These are phyloP conservation scores for Stegostoma tigrinum DNA, from an alignment of 2,113 vertebrate species.

Conservation along the genomic window DNA sequence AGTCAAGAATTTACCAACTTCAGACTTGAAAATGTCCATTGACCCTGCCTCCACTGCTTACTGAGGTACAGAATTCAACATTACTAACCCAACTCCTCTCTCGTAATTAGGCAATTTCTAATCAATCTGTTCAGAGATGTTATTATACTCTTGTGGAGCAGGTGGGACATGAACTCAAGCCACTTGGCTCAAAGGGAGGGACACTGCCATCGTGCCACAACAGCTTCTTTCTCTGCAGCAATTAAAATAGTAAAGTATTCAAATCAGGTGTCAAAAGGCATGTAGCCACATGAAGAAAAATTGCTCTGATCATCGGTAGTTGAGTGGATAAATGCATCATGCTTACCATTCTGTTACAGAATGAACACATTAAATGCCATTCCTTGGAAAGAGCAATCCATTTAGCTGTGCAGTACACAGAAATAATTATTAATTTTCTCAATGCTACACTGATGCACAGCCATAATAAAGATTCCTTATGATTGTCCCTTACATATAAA, in stretches of 20 bases:
- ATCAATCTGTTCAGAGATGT: too few relatives aligned
- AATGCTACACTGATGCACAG: not conserved
- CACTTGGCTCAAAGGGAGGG: too few relatives aligned
- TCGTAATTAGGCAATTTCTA: too few relatives aligned
- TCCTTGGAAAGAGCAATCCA: not conserved
- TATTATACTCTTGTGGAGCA: too few relatives aligned
- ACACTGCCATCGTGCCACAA: too few relatives aligned
- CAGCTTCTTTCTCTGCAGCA: not conserved
- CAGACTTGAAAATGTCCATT: too few relatives aligned
- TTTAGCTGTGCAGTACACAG: not conserved
- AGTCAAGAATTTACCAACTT: too few relatives aligned
- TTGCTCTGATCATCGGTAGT: not conserved
- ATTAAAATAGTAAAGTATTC: not conserved
- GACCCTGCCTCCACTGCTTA: too few relatives aligned
- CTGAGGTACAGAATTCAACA: too few relatives aligned
- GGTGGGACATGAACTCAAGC: too few relatives aligned
- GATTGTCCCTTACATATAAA: not conserved
- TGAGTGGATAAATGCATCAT: not conserved
- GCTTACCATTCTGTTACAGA: not conserved
- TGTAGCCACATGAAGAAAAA: not conserved
- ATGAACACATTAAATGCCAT: not conserved
- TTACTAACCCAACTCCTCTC: not conserved
- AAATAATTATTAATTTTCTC: not conserved
- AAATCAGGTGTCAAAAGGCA: not conserved
- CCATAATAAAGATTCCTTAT: not conserved